Percentiles rank a stretch among this genome's conserved stretches.
Conservation (phyloP, 2,797 vertebrate species). For the Chrysocyon brachyurus region DNA sequence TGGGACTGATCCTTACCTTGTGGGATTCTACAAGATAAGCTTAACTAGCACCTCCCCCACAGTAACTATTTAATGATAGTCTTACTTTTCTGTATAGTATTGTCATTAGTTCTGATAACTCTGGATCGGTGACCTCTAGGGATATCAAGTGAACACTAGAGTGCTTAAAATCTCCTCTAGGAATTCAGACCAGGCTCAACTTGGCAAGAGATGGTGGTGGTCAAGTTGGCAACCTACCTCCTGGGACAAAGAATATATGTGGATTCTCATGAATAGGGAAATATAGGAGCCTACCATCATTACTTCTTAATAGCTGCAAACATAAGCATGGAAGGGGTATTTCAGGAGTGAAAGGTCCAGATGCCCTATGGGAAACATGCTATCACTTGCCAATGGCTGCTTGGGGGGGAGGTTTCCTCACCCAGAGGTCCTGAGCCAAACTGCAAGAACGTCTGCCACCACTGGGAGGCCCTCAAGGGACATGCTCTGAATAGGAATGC, state of each 20-base stretch:
- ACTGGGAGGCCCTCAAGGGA: slow-evolving; percentile 74
- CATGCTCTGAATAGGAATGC: slow-evolving; percentile 33
- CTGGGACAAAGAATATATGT: not conserved
- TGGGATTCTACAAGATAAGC: slow-evolving; percentile 9
- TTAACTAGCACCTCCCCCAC: not conserved
- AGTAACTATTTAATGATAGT: slow-evolving; percentile 12
- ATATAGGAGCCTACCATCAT: not conserved
- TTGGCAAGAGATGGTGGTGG: not conserved
- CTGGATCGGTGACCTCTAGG: not conserved
- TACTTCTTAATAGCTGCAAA: not conserved
- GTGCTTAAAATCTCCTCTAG: not conserved
- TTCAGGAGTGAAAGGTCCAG: not conserved
- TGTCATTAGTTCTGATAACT: not conserved
- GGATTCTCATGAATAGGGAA: not conserved
- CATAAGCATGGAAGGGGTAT: not conserved
- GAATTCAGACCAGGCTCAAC: not conserved
- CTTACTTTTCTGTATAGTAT: not conserved
- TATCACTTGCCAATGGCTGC: not conserved
- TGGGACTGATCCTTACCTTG: not conserved
- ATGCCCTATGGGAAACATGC: not conserved
- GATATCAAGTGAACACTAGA: not conserved
- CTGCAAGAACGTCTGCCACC: not conserved
- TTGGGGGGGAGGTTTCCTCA: slow-evolving; percentile 1
- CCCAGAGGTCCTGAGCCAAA: not conserved
- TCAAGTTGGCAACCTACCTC: not conserved